Percentiles rank a stretch among this genome's conserved stretches.
Evolutionary conservation across 2,113 vertebrate species (phyloP).

Genomic region (Pygoscelis adeliae): DNA sequence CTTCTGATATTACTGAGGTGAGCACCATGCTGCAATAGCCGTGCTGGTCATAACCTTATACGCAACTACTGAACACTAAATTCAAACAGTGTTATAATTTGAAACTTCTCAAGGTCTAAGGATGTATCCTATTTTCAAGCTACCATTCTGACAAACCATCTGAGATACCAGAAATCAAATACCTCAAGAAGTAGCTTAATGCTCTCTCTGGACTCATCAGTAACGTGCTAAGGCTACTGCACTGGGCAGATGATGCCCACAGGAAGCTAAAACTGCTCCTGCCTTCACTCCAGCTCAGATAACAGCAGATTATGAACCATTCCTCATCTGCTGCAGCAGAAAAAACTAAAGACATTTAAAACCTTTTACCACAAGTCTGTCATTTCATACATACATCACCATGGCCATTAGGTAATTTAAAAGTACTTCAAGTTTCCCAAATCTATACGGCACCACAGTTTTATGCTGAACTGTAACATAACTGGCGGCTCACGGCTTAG

Average conservation of each 20-base stretch:
- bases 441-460: not conserved
- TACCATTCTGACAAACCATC: not conserved
- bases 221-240: not conserved
- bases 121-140: not conserved
- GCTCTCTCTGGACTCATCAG: not conserved
- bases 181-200: not conserved
- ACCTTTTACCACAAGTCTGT: not conserved
- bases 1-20: not conserved
- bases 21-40: not conserved
- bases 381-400: not conserved
- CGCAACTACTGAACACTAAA: not conserved
- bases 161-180: not conserved
- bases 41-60: not conserved
- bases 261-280: not conserved
- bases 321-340: not conserved
- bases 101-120: not conserved
- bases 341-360: not conserved
- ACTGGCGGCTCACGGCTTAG: too few relatives aligned
- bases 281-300: not conserved
- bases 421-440: not conserved
- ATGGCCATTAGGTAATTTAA: not conserved
- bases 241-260: not conserved
- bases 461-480: not conserved
- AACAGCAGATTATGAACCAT: not conserved
- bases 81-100: not conserved